A percentile compares a stretch with the other conserved stretches of the same genome.
Conservation (phyloP, 2,888 invertebrate genomes). For the Leucophora obtusa region DNA sequence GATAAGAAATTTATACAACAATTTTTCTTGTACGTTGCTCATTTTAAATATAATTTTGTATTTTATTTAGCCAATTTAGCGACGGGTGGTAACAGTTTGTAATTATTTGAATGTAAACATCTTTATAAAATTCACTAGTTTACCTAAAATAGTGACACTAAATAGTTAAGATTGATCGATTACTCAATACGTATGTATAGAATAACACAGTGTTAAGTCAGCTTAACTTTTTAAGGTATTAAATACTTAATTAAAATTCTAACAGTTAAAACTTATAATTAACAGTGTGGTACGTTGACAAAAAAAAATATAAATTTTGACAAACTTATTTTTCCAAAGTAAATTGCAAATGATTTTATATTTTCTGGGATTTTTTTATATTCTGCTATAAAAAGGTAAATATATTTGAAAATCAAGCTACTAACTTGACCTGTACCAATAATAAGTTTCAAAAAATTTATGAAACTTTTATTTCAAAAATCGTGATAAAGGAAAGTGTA, state of each 20-base stretch:
- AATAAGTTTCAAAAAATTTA: slow-evolving; percentile 9
- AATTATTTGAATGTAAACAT: slow-evolving; percentile 50
- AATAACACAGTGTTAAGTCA: neutral
- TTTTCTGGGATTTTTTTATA: too few relatives aligned
- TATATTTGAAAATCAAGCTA: too few relatives aligned
- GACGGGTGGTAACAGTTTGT: slow-evolving; percentile 54
- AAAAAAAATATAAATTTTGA: too few relatives aligned
- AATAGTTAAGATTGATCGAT: slow-evolving; percentile 13
- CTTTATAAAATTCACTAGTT: slow-evolving; percentile 35
- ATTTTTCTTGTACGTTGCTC: slow-evolving; percentile 19
- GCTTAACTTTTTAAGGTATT: neutral
- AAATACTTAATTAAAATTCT: neutral
- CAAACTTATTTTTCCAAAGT: too few relatives aligned
- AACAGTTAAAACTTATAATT: too few relatives aligned
- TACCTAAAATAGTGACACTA: slow-evolving; percentile 12
- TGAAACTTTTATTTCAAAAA: slow-evolving; percentile 14
- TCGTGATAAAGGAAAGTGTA: slow-evolving; percentile 73
- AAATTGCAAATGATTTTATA: too few relatives aligned
- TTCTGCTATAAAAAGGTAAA: too few relatives aligned
- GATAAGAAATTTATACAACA: slow-evolving; percentile 61
- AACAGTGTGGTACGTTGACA: too few relatives aligned
- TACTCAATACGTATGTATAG: neutral
- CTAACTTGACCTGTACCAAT: slow-evolving; percentile 69
- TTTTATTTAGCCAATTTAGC: slow-evolving; percentile 36
- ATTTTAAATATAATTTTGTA: slow-evolving; percentile 22